These are phyloP conservation scores for Tinea pellionella DNA, from an alignment of 2,888 invertebrate genomes.

Conservation along the genomic window DNA sequence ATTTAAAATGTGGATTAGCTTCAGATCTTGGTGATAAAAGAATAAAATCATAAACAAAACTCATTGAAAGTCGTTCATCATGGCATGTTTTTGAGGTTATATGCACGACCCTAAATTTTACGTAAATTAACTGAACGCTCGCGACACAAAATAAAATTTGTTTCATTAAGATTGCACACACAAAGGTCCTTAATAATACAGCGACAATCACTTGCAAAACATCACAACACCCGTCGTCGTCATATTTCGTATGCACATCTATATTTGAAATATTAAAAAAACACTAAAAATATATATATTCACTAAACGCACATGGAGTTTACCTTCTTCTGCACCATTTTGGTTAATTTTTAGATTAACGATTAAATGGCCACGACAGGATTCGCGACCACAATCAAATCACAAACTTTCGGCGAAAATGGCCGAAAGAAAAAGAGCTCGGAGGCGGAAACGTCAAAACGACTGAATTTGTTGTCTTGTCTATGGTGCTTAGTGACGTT, in stretches of 20 bases:
- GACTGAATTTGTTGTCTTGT: background rate
- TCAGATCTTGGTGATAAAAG: conserved; percentile 53
- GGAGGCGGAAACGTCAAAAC: background rate
- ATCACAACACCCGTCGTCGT: background rate
- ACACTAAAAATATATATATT: conserved; percentile 9
- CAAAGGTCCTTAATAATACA: background rate
- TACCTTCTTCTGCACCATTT: conserved; percentile 72
- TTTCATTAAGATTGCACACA: no score
- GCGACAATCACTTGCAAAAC: background rate
- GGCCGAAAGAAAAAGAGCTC: conserved; percentile 59
- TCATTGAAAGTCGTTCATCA: conserved; percentile 43
- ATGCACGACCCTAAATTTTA: background rate
- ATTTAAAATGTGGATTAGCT: background rate
- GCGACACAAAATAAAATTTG: no score
- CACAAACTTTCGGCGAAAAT: conserved; percentile 63
- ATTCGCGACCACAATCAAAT: conserved; percentile 59
- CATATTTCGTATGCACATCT: background rate
- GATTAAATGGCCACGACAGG: conserved; percentile 63
- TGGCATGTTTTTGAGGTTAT: conserved; percentile 22
- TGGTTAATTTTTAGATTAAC: conserved; percentile 49
- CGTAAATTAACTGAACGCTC: background rate
- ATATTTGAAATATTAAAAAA: background rate
- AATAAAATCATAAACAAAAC: conserved; percentile 35
- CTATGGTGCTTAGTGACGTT: background rate
- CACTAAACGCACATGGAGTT: conserved; percentile 57